Evolutionary conservation across 1,140 invertebrate genomes (phyloP).

Genomic region (Drosophila rhopaloa): DNA sequence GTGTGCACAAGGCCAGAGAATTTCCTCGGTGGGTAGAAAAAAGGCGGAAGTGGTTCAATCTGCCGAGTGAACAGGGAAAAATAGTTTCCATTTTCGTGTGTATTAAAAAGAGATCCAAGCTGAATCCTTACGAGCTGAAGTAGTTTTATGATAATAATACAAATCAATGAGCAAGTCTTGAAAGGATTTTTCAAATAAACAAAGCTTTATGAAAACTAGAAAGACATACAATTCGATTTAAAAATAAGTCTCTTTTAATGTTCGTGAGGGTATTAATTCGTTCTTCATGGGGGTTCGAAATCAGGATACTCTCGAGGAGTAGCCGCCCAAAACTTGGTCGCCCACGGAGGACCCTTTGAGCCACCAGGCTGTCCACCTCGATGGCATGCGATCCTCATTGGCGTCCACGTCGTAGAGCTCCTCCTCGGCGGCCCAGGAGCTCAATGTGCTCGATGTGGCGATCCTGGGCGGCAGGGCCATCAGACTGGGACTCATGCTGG

Average conservation of each 20-base stretch:
- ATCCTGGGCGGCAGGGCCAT: background rate
- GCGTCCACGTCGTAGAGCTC: slow-evolving; percentile 50
- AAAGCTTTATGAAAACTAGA: too few relatives aligned
- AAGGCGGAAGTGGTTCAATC: background rate
- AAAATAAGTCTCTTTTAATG: too few relatives aligned
- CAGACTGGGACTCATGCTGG: slow-evolving; percentile 31
- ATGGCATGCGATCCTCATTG: slow-evolving; percentile 24
- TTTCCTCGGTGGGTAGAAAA: background rate
- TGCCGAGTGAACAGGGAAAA: slow-evolving; percentile 7
- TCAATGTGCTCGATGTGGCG: slow-evolving; percentile 12
- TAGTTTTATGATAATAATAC: background rate
- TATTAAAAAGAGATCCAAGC: background rate
- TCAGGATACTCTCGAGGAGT: too few relatives aligned
- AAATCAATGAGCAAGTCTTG: too few relatives aligned
- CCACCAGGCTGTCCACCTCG: slow-evolving; percentile 50
- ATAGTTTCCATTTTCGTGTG: background rate
- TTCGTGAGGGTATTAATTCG: too few relatives aligned
- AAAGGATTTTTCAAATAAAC: too few relatives aligned
- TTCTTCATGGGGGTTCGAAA: too few relatives aligned
- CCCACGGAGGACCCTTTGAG: slow-evolving; percentile 4
- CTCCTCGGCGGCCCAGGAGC: slow-evolving; percentile 41
- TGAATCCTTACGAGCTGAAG: background rate
- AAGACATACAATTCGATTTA: too few relatives aligned
- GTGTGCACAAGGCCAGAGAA: background rate
- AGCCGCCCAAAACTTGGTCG: background rate